Conservation (phyloP, 2,888 invertebrate species). For the Rhyacophila evoluta region DNA sequence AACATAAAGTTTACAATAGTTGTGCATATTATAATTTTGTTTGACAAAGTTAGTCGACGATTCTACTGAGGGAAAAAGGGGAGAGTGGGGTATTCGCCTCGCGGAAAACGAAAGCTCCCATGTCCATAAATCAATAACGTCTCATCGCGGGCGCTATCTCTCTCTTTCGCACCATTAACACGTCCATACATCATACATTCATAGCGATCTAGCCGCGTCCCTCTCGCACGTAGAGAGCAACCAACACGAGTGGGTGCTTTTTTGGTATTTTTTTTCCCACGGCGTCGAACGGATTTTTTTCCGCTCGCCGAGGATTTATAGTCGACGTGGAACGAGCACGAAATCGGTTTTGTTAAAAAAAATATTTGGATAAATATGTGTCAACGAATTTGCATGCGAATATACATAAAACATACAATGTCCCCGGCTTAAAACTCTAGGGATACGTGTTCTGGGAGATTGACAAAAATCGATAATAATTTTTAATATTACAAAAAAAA, state of each 20-base stretch:
- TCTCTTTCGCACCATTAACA: slow-evolving; percentile 54
- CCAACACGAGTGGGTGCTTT: slow-evolving; percentile 14
- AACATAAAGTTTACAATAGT: background rate
- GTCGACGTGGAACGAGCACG: slow-evolving; percentile 24
- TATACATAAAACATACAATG: background rate
- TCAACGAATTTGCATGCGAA: slow-evolving; percentile 22
- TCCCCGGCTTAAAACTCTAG: background rate
- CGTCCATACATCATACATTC: slow-evolving; percentile 52
- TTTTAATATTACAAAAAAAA: too few relatives aligned
- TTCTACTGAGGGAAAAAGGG: background rate
- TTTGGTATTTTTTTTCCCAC: slow-evolving; percentile 7
- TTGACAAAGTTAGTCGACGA: background rate
- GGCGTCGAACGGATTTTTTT: slow-evolving; percentile 24
- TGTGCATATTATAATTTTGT: slow-evolving; percentile 8
- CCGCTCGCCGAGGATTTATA: slow-evolving; percentile 7
- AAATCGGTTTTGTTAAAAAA: slow-evolving; percentile 24
- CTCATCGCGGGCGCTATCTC: slow-evolving; percentile 53
- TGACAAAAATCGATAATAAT: too few relatives aligned
- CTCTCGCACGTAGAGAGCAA: slow-evolving; percentile 30
- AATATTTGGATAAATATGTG: slow-evolving; percentile 24
- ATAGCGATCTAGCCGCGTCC: slow-evolving; percentile 30
- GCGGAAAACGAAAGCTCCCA: slow-evolving; percentile 50
- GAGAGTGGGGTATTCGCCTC: slow-evolving; percentile 7
- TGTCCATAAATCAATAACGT: slow-evolving; percentile 53
- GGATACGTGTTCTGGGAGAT: background rate